Conservation (phyloP, 2,113 vertebrate species). For the Gnathonemus echidnorhynchus region DNA sequence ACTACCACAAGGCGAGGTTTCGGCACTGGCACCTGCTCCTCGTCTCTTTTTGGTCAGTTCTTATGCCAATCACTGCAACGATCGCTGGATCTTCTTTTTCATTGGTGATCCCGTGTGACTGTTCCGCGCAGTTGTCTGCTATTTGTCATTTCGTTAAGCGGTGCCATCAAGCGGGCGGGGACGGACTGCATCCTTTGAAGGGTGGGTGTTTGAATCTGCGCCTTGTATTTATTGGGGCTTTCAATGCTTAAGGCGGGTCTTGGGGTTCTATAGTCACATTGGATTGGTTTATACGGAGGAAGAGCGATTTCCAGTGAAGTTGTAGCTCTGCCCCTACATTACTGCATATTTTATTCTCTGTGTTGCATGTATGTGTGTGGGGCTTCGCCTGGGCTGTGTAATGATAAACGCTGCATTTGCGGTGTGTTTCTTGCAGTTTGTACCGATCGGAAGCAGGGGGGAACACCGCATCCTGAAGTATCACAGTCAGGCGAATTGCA, state of each 20-base stretch:
- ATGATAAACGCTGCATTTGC: slow-evolving; percentile 70
- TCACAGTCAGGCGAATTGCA: slow-evolving; percentile 36
- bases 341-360: slow-evolving; percentile 50
- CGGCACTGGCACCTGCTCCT: slow-evolving; percentile 56
- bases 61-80: slow-evolving; percentile 21
- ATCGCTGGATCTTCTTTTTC: background rate
- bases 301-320: slow-evolving; percentile 40
- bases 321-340: slow-evolving; percentile 47
- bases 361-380: slow-evolving; percentile 53
- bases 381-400: slow-evolving; percentile 53
- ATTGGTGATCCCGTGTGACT: slow-evolving; percentile 37
- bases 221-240: slow-evolving; percentile 40
- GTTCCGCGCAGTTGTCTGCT: background rate
- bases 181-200: slow-evolving; percentile 26
- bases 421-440: slow-evolving; percentile 48
- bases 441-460: slow-evolving; percentile 39
- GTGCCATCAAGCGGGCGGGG: slow-evolving; percentile 47
- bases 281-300: slow-evolving; percentile 50
- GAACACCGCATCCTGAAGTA: slow-evolving; percentile 33
- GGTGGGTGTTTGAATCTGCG: slow-evolving; percentile 43
- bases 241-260: slow-evolving; percentile 19
- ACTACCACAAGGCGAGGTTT: slow-evolving; percentile 40
- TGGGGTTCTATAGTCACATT: background rate
- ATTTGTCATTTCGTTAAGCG: slow-evolving; percentile 39
- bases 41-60: slow-evolving; percentile 25